These are phyloP conservation scores for Tokudaia muenninki DNA, from an alignment of 2,797 vertebrate species.

Conservation along the genomic window DNA sequence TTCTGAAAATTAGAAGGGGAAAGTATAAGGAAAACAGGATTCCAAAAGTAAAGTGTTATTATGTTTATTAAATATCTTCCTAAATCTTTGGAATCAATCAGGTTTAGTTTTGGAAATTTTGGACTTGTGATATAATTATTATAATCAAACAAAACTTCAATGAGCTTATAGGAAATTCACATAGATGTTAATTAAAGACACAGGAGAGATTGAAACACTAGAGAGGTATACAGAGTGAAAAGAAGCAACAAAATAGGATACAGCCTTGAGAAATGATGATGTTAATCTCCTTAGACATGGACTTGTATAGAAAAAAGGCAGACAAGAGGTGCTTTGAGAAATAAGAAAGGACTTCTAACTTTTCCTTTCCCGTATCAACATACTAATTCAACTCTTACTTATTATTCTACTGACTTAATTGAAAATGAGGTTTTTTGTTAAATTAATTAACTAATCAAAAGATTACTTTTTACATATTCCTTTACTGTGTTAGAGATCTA, in stretches of 20 bases:
- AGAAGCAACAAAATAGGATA: not conserved
- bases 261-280: not conserved
- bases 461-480: not conserved
- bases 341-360: not conserved
- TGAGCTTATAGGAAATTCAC: not conserved
- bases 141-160: not conserved
- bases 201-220: not conserved
- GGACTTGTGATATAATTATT: not conserved
- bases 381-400: not conserved
- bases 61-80: not conserved
- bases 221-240: not conserved
- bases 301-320: not conserved
- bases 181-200: not conserved
- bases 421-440: not conserved
- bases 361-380: not conserved
- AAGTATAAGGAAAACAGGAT: not conserved
- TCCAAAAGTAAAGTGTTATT: not conserved
- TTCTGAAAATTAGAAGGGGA: not conserved
- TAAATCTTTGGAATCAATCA: not conserved
- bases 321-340: not conserved
- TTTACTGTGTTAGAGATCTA: not conserved
- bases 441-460: not conserved
- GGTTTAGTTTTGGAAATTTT: not conserved
- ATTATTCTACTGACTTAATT: not conserved
- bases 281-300: not conserved